phyloP scores from a whole-genome alignment of 2,797 vertebrate genomes.

The Tragopan temminckii region DNA sequence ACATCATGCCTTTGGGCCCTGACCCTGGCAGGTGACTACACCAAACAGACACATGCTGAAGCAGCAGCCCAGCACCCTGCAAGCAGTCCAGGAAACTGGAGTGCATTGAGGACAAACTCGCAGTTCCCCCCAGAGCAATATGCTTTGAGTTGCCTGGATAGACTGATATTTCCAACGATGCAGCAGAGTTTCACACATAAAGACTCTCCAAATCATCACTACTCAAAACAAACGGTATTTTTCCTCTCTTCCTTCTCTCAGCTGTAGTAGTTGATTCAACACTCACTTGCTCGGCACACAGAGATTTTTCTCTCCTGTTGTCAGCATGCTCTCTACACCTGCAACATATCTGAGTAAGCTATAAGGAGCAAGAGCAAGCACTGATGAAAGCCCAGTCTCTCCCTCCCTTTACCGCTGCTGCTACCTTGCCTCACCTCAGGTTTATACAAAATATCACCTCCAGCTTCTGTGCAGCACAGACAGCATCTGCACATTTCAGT shows the following conservation, averaged over 20 bases:
- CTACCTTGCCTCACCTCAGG: neutral
- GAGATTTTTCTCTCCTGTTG: neutral
- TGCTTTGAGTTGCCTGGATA: neutral
- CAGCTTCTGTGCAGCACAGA: neutral
- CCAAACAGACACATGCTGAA: neutral
- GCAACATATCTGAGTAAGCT: neutral
- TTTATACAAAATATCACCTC: neutral
- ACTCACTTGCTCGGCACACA: neutral
- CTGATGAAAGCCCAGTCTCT: neutral
- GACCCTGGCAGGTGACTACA: neutral
- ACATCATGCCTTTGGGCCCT: neutral
- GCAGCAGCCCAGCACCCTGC: neutral
- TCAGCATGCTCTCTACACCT: slow-evolving; percentile 18
- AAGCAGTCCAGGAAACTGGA: neutral
- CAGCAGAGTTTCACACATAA: neutral
- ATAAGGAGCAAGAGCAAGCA: neutral
- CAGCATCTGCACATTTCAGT: neutral
- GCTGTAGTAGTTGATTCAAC: neutral
- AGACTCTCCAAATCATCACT: neutral
- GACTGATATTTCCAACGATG: neutral
- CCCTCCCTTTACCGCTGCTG: neutral
- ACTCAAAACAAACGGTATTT: neutral
- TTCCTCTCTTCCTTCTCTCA: neutral
- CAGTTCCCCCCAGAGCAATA: neutral
- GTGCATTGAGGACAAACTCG: neutral